Evolutionary conservation across 2,888 invertebrate genomes (phyloP).

Genomic region (Phlogophora meticulosa): DNA sequence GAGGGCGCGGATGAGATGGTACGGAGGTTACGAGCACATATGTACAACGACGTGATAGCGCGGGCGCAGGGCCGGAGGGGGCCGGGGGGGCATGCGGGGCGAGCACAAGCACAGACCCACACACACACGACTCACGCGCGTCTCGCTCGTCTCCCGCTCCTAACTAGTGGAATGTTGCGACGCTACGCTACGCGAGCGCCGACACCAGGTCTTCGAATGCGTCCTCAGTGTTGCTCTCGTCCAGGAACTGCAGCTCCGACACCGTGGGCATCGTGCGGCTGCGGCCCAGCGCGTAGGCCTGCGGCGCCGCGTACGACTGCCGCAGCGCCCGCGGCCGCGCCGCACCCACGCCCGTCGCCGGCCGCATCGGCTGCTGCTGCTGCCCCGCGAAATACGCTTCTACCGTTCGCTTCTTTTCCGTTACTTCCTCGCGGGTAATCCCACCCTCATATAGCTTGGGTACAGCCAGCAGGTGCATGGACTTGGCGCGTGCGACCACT

Average conservation of each 20-base stretch:
- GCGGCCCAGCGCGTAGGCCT: conserved; percentile 91
- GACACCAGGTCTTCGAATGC: conserved; percentile 96
- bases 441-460: conserved; percentile 96
- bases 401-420: conserved; percentile 93
- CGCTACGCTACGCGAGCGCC: conserved; percentile 88
- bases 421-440: conserved; percentile 92
- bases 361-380: conserved; percentile 70
- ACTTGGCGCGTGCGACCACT: conserved; percentile 92
- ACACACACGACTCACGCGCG: conserved; percentile 91
- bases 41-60: conserved; percentile 81
- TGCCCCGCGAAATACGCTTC: conserved; percentile 93
- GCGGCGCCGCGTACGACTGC: conserved; percentile 79
- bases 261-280: conserved; percentile 95
- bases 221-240: conserved; percentile 96
- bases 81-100: conserved; percentile 77
- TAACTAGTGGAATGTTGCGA: conserved; percentile 87
- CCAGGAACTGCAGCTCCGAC: conserved; percentile 92
- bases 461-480: conserved; percentile 93
- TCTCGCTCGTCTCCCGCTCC: conserved; percentile 87
- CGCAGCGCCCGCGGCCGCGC: conserved; percentile 70
- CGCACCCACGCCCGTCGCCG: conserved; percentile 35
- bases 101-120: conserved; percentile 87
- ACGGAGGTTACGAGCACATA: conserved; percentile 81
- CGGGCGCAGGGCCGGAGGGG: conserved; percentile 66
- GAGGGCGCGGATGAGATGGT: conserved; percentile 80